Base-by-base conservation (phyloP, 2,113 vertebrate species). In the Abramis brama region DNA sequence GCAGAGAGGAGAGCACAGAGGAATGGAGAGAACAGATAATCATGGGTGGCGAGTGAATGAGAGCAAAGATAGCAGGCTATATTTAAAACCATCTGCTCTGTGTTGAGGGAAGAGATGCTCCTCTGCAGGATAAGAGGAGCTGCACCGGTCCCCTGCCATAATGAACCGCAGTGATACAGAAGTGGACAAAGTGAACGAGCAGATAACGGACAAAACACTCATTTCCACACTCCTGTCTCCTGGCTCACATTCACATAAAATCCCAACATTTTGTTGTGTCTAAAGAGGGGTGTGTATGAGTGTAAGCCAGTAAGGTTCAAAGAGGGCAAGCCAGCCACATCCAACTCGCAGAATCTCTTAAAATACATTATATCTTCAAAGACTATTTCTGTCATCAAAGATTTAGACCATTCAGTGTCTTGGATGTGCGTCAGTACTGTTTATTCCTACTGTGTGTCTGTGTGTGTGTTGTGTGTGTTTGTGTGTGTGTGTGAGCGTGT, bases 71-170 rank as follows among this genome's bases (percentile, higher is more conserved):
- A 92, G 87, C 52, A 2, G 80, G 85, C 89, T 94, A 94, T 94
- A 94, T 94, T 93, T 94, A 91, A 91, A 89, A n/a, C 73, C 92
- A 94, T 90, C 91, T 94, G 93, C 76, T 92, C 87, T 89, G 90
- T 87, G 93, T 90, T 93, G 93, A 93, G 89, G 88, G 92, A 92
- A 70, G 73, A 71, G 86, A 91, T 79, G 75, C 71, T 60, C 81
- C 76, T 70, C 87, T 87, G 47, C 59, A 88, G 21, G 78, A 84
- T 47, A 85, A 82, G 70, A 27, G 52, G 55, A n/a, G 50, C 21
- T 45, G 33, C 27, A 47, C 59, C 52, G 25, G 47, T 47, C n/a
- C n/a, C n/a, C n/a, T n/a, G 43, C 60, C 6, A 78, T 64, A 25
- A 68, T 3, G 6, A 39, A 25, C 55, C 9, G 27, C 21, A 0